Percentiles rank a stretch among this genome's conserved stretches.
Conservation (phyloP, 2,888 invertebrate species). For the Lomographa bimaculata region DNA sequence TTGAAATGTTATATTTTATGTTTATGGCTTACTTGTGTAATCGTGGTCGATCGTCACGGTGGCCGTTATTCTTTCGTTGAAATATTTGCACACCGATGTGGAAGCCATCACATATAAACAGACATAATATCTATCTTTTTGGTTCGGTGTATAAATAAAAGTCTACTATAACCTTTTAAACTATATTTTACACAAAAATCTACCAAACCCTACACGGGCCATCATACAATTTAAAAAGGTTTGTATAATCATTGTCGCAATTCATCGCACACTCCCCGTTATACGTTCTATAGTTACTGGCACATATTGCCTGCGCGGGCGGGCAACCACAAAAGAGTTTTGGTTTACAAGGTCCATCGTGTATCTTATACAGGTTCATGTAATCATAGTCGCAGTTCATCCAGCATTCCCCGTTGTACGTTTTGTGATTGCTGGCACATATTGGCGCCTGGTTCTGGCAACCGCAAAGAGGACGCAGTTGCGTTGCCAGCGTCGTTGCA, state of each 20-base stretch:
- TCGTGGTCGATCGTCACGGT: too few relatives aligned
- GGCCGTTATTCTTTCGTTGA: too few relatives aligned
- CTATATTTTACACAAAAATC: too few relatives aligned
- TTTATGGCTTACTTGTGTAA: too few relatives aligned
- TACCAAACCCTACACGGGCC: too few relatives aligned
- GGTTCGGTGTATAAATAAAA: too few relatives aligned
- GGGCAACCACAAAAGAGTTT: not conserved
- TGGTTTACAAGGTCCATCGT: constrained; percentile 9
- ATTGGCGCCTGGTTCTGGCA: constrained; percentile 4
- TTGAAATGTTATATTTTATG: too few relatives aligned
- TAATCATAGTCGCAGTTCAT: constrained; percentile 4
- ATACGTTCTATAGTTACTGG: constrained; percentile 32
- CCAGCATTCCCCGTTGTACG: constrained; percentile 3
- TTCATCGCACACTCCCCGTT: constrained; percentile 24
- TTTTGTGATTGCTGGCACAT: constrained; percentile 14
- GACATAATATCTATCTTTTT: too few relatives aligned
- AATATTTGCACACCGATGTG: too few relatives aligned
- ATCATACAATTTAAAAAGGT: not conserved
- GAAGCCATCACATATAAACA: too few relatives aligned
- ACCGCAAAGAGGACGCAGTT: not conserved
- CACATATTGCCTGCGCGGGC: constrained; percentile 26
- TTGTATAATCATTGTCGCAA: constrained; percentile 9
- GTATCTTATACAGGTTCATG: constrained; percentile 1
- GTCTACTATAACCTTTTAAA: too few relatives aligned
- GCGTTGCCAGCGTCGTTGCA: not conserved